A percentile compares a stretch with the other conserved stretches of the same genome.
phyloP scores from a whole-genome alignment of 2,113 vertebrate species.

The Oceanites oceanicus region DNA sequence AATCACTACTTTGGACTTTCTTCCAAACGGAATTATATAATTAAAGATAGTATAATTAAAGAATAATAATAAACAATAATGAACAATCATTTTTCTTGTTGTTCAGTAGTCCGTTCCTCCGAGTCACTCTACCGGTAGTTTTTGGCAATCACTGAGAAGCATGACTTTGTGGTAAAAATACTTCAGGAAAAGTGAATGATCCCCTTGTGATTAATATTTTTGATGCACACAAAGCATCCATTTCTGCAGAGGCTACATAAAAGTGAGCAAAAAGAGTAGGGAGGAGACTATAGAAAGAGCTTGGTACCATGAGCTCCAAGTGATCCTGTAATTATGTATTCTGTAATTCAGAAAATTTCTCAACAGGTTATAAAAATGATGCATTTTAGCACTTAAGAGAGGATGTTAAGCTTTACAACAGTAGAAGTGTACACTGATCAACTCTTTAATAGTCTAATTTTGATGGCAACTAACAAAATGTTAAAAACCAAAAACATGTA shows the following conservation, averaged over 20 bases:
- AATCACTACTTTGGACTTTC: neutral
- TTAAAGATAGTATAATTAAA: neutral
- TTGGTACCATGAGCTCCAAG: neutral
- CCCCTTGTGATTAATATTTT: neutral
- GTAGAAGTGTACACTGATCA: neutral
- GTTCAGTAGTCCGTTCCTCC: neutral
- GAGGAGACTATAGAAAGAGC: neutral
- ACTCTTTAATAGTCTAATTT: neutral
- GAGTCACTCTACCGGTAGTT: neutral
- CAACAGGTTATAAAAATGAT: neutral
- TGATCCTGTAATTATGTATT: neutral
- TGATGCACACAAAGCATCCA: neutral
- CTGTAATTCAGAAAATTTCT: neutral
- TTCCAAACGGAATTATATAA: neutral
- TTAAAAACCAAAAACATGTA: neutral
- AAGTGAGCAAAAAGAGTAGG: neutral
- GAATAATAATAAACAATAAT: neutral
- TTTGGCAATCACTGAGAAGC: neutral
- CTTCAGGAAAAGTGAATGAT: neutral
- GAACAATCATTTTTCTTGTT: neutral
- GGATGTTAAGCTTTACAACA: neutral
- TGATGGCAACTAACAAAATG: neutral
- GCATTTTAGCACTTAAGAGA: neutral
- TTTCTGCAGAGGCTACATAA: neutral
- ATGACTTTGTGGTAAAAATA: neutral